Evolutionary conservation across 2,113 vertebrate species (phyloP).

Genomic region (Dipodomys spectabilis): DNA sequence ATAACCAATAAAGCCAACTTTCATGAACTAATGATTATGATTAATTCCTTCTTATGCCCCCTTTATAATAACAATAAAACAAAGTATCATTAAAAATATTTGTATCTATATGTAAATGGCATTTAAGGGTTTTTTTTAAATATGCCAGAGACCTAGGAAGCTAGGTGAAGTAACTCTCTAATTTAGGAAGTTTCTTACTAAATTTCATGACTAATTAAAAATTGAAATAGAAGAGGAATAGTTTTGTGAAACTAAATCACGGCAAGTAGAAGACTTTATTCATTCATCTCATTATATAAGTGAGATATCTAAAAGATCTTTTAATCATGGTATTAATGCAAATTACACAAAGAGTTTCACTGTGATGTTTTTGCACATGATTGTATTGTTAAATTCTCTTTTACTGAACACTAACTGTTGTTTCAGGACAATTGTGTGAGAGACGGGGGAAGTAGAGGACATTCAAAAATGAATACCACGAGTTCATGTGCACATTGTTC

Average conservation of each 20-base stretch:
- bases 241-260: not conserved
- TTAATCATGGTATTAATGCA: no score
- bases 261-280: not conserved
- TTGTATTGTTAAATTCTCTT: no score
- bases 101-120: constrained; percentile 30
- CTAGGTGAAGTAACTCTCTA: not conserved
- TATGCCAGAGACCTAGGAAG: not conserved
- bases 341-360: no score
- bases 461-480: not conserved
- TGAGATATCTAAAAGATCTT: no score
- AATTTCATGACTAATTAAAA: not conserved
- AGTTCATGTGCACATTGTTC: not conserved
- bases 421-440: not conserved
- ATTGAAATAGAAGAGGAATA: not conserved
- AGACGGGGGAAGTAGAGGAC: not conserved
- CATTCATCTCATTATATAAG: not conserved
- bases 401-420: not conserved
- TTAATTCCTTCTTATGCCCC: not conserved
- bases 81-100: not conserved
- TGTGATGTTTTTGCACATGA: no score
- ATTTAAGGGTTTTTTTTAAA: not conserved
- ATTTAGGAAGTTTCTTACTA: not conserved
- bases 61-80: not conserved
- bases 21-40: not conserved
- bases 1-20: not conserved